Evolutionary conservation across 1,140 invertebrate species (phyloP).

Genomic region (Epicauta chinensis): DNA sequence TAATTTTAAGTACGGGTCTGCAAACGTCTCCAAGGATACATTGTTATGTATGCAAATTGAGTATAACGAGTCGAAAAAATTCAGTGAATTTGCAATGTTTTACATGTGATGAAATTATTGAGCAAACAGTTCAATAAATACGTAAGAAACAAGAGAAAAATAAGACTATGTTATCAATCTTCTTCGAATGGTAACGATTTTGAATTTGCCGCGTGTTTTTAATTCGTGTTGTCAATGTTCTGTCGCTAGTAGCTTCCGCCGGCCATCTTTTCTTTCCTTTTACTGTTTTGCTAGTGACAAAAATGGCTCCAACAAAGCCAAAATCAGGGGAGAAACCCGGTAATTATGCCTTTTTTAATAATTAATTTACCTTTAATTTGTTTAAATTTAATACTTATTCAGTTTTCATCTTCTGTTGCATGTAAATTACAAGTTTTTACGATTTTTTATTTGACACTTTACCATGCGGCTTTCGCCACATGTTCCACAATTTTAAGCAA

Average conservation of each 20-base stretch:
- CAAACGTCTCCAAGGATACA: neutral
- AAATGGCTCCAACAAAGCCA: conserved; percentile 59
- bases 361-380: too few species aligned
- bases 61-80: too few species aligned
- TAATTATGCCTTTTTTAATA: conserved; percentile 39
- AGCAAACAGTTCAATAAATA: too few species aligned
- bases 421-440: too few species aligned
- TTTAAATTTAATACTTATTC: too few species aligned
- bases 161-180: neutral
- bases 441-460: too few species aligned
- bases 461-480: conserved; percentile 28
- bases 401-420: too few species aligned
- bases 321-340: conserved; percentile 58
- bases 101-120: neutral
- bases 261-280: conserved; percentile 27
- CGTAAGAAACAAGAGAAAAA: too few species aligned
- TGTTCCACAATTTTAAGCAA: conserved; percentile 3
- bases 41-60: too few species aligned
- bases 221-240: neutral
- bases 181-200: neutral
- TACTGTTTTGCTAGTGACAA: conserved; percentile 45
- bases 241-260: neutral
- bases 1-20: neutral
- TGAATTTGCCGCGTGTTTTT: neutral
- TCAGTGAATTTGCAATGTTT: conserved; percentile 1